phyloP scores from a whole-genome alignment of 2,888 invertebrate genomes.

The Lepidochitona cinerea region DNA sequence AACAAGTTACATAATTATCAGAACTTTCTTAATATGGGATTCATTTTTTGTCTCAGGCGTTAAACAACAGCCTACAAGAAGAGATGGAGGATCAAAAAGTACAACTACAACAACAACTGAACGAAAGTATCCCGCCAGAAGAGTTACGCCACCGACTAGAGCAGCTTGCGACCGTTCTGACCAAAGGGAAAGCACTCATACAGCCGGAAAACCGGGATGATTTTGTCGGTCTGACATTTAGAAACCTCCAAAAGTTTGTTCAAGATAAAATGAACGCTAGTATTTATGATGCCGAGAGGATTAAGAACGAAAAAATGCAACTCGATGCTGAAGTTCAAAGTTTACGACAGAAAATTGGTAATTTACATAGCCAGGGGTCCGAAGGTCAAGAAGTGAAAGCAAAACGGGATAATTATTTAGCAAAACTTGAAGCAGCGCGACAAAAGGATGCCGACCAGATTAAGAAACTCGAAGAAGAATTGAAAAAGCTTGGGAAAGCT shows the following conservation, averaged over 20 bases:
- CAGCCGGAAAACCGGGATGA: conserved; percentile 54
- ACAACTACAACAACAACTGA: conserved; percentile 28
- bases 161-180: conserved; percentile 50
- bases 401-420: not conserved
- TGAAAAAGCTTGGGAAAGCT: conserved; percentile 47
- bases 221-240: conserved; percentile 57
- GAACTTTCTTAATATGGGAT: not conserved
- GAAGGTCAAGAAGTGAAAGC: not conserved
- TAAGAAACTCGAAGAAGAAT: conserved; percentile 50
- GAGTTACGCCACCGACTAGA: conserved; percentile 53
- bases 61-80: conserved; percentile 46
- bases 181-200: conserved; percentile 43
- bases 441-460: conserved; percentile 39
- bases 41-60: conserved; percentile 33
- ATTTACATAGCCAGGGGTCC: not conserved
- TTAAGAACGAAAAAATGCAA: conserved; percentile 35
- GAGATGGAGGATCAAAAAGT: conserved; percentile 36
- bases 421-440: not conserved
- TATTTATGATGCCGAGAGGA: conserved; percentile 47
- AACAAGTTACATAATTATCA: too few species aligned
- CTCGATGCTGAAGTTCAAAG: conserved; percentile 3
- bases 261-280: conserved; percentile 57
- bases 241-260: conserved; percentile 58
- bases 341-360: not conserved
- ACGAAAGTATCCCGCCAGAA: conserved; percentile 45